Percentiles rank a stretch among this genome's conserved stretches.
Conservation (phyloP, 2,888 invertebrate genomes). For the Oeneis ivallda region DNA sequence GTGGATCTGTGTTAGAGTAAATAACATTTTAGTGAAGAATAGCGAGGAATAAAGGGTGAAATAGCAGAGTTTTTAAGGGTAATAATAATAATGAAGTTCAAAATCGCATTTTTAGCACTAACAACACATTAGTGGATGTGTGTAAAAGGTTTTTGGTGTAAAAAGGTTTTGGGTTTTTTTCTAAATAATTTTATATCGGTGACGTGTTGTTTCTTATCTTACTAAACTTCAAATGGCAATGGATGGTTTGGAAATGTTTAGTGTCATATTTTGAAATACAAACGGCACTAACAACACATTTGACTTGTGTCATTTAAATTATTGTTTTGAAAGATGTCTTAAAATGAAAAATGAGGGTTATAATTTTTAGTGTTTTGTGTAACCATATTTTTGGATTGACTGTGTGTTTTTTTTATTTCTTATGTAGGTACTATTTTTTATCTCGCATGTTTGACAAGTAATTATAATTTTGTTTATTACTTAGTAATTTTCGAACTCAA, state of each 20-base stretch:
- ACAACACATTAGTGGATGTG: constrained; percentile 23
- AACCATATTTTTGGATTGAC: not conserved
- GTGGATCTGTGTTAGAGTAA: constrained; percentile 7
- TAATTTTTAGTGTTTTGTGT: not conserved
- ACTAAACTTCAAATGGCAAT: constrained; percentile 39
- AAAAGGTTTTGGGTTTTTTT: not conserved
- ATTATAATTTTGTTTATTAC: not conserved
- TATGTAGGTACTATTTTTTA: not conserved
- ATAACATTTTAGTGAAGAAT: not conserved
- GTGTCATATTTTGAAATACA: not conserved
- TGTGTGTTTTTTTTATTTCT: not conserved
- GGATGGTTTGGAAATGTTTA: not conserved
- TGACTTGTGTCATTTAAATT: not conserved
- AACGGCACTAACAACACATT: constrained; percentile 49
- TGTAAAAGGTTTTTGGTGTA: not conserved
- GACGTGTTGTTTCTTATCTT: constrained; percentile 53
- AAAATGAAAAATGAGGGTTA: not conserved
- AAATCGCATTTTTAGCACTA: constrained; percentile 44
- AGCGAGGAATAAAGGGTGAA: too few species aligned
- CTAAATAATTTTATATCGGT: not conserved
- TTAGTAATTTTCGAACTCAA: not conserved
- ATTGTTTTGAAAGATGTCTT: not conserved
- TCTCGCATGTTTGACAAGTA: not conserved
- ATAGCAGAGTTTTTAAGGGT: not conserved
- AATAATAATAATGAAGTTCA: not conserved